These are phyloP conservation scores for Cactoblastis cactorum DNA, from an alignment of 2,888 invertebrate species.

Conservation along the genomic window DNA sequence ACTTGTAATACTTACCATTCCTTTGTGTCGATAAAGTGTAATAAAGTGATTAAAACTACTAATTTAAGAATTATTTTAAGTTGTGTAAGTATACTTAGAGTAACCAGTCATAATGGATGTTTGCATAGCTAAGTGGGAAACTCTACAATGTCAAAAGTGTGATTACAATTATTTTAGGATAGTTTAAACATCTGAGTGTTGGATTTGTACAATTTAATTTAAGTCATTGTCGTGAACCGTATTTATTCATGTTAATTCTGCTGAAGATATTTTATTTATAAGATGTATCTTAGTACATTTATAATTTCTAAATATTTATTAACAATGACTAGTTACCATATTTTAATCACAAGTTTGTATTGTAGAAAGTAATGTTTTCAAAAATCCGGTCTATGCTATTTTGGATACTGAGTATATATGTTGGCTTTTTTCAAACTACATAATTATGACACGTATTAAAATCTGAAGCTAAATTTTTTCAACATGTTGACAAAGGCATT, in stretches of 20 bases:
- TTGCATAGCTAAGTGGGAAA: constrained; percentile 70
- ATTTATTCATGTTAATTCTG: constrained; percentile 23
- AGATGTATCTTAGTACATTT: not conserved
- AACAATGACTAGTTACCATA: constrained; percentile 31
- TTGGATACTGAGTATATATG: not conserved
- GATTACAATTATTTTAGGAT: constrained; percentile 73
- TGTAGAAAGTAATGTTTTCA: constrained; percentile 11
- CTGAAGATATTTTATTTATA: constrained; percentile 19
- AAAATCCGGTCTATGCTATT: constrained; percentile 27
- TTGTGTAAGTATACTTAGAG: constrained; percentile 65
- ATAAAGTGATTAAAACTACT: constrained; percentile 61
- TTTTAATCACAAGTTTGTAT: constrained; percentile 18
- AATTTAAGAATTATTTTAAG: constrained; percentile 59
- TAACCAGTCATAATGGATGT: constrained; percentile 73
- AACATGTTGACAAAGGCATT: too few relatives aligned
- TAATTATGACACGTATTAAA: too few relatives aligned
- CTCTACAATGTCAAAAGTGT: constrained; percentile 80
- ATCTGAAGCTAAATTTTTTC: too few relatives aligned
- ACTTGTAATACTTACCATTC: constrained; percentile 71
- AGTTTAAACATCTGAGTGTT: constrained; percentile 62
- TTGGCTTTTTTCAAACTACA: too few relatives aligned
- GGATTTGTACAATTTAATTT: constrained; percentile 60
- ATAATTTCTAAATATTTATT: not conserved
- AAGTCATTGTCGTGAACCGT: constrained; percentile 64
- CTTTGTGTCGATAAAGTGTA: constrained; percentile 71